Evolutionary conservation across 2,797 vertebrate species (phyloP).

Genomic region (Borostomias antarcticus): DNA sequence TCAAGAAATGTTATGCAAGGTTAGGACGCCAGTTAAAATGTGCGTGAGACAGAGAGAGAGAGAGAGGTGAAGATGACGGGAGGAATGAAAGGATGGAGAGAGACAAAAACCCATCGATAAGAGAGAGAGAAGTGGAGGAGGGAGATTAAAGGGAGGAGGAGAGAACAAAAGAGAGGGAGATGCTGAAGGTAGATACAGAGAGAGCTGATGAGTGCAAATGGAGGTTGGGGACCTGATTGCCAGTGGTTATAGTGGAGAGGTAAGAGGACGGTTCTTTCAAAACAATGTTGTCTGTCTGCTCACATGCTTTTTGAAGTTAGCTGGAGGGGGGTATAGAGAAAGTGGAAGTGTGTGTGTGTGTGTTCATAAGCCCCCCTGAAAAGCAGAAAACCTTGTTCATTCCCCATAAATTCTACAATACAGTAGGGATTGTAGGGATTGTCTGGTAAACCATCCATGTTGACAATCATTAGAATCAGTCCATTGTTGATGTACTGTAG

Average conservation of each 20-base stretch:
- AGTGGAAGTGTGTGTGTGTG: conserved; percentile 6
- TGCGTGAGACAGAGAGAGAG: not conserved
- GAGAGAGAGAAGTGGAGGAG: not conserved
- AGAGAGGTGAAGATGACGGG: not conserved
- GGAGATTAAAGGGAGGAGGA: not conserved
- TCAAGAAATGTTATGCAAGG: conserved; percentile 34
- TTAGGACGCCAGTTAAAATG: not conserved
- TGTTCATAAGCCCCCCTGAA: not conserved
- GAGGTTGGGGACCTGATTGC: not conserved
- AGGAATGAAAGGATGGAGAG: too few species aligned
- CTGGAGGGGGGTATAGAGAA: not conserved
- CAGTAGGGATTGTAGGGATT: too few species aligned
- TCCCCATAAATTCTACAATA: too few species aligned
- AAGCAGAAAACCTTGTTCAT: not conserved
- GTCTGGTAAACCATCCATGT: too few species aligned
- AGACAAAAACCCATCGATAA: too few species aligned
- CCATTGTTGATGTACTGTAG: too few species aligned
- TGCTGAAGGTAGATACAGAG: not conserved
- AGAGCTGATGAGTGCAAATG: not conserved
- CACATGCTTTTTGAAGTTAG: not conserved
- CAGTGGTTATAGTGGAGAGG: not conserved
- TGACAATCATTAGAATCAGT: too few species aligned
- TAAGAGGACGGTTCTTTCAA: too few species aligned
- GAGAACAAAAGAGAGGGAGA: not conserved
- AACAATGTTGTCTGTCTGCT: conserved; percentile 8